Conservation (phyloP, 1,140 invertebrate genomes). For the Pristionchus pacificus region DNA sequence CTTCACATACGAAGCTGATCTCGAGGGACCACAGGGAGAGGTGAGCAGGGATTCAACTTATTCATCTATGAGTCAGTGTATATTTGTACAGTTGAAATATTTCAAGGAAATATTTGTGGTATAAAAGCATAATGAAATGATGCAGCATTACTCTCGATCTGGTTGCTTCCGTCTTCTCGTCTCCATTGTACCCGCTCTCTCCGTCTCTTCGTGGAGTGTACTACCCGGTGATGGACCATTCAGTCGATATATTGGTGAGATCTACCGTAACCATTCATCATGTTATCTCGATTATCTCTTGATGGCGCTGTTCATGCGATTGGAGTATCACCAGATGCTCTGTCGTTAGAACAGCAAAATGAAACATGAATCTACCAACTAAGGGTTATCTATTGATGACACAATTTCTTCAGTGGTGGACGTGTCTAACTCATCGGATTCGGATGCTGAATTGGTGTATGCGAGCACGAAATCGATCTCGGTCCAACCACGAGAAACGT, state of each 20-base stretch:
- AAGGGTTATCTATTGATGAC: too few species aligned
- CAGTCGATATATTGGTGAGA: constrained; percentile 32
- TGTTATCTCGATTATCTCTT: background rate
- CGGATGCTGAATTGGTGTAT: constrained; percentile 52
- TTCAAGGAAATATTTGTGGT: too few species aligned
- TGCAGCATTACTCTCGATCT: too few species aligned
- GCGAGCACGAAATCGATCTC: constrained; percentile 37
- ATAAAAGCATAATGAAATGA: too few species aligned
- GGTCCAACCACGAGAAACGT: constrained; percentile 52
- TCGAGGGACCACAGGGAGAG: constrained; percentile 29
- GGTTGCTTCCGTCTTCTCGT: constrained; percentile 44
- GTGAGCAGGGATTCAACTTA: too few species aligned
- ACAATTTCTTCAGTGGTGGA: constrained; percentile 50
- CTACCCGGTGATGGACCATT: constrained; percentile 48
- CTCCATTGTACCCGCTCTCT: constrained; percentile 53
- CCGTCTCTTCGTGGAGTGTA: constrained; percentile 52
- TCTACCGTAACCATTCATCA: background rate
- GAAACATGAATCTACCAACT: too few species aligned
- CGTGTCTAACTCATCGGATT: constrained; percentile 52
- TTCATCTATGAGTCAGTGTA: background rate
- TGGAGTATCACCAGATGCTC: too few species aligned
- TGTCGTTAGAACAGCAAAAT: too few species aligned
- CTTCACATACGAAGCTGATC: constrained; percentile 47
- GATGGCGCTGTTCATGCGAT: too few species aligned
- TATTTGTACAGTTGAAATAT: background rate